These are phyloP conservation scores for Megaceryle maxima DNA, from an alignment of 2,113 vertebrate species.

Conservation along the genomic window DNA sequence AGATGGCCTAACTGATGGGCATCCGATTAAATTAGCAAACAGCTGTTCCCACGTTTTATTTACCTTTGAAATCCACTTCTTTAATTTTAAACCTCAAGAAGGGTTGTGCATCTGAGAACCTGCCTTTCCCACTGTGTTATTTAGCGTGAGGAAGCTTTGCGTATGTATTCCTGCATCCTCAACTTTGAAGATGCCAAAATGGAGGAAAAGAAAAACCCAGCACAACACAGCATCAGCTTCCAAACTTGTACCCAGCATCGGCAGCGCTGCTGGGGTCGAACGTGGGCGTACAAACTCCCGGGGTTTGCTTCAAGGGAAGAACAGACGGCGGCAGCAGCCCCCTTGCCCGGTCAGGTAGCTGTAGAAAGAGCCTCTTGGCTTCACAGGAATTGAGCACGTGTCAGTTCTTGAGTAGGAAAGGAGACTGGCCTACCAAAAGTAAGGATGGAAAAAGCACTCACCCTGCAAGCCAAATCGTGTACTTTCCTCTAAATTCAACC, in stretches of 20 bases:
- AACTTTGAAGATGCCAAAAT: neutral
- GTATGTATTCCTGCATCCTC: neutral
- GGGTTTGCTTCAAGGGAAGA: neutral
- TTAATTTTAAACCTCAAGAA: neutral
- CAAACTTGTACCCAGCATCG: neutral
- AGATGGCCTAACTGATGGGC: neutral
- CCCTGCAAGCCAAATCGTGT: neutral
- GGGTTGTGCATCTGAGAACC: neutral
- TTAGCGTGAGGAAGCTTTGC: neutral
- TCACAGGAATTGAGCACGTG: neutral
- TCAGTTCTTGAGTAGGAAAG: neutral
- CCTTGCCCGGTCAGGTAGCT: neutral
- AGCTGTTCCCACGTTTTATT: neutral
- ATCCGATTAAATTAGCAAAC: neutral
- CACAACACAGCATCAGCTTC: neutral
- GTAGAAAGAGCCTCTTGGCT: neutral
- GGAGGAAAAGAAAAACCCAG: neutral
- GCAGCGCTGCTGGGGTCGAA: fast-evolving
- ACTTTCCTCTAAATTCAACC: neutral
- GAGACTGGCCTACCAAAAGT: neutral
- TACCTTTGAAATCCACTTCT: neutral
- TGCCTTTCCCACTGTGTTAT: neutral
- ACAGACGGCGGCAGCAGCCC: neutral
- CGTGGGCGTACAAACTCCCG: neutral
- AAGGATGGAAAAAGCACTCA: neutral